These are phyloP conservation scores for Stenodema calcarata DNA, from an alignment of 2,888 invertebrate species.

Conservation along the genomic window DNA sequence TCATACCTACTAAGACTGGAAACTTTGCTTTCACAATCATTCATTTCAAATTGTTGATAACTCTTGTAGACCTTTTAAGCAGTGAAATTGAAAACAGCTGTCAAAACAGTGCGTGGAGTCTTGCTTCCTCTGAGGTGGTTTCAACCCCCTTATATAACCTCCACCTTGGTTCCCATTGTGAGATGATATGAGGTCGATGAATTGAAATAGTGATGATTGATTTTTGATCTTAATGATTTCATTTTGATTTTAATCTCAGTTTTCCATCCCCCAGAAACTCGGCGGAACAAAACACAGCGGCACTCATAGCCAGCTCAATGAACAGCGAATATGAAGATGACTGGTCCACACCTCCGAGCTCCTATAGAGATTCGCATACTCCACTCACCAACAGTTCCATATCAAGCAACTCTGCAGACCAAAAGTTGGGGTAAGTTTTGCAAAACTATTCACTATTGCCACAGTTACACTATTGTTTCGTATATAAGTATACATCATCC, in stretches of 20 bases:
- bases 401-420: neutral
- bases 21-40: too few relatives aligned
- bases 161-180: too few relatives aligned
- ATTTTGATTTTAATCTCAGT: neutral
- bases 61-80: too few relatives aligned
- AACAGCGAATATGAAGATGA: conserved; percentile 28
- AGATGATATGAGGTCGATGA: too few relatives aligned
- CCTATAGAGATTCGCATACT: neutral
- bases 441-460: neutral
- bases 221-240: neutral
- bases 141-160: too few relatives aligned
- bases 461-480: too few relatives aligned
- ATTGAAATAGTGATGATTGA: neutral
- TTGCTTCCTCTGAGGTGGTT: too few relatives aligned
- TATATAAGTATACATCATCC: too few relatives aligned
- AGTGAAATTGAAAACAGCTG: too few relatives aligned
- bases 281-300: conserved; percentile 20
- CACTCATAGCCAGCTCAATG: conserved; percentile 26
- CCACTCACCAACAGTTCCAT: neutral
- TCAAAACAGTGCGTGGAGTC: too few relatives aligned
- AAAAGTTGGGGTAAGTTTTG: neutral
- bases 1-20: too few relatives aligned
- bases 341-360: neutral
- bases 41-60: too few relatives aligned
- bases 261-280: neutral